These are phyloP conservation scores for Andricus curvator DNA, from an alignment of 2,888 invertebrate species.

Conservation along the genomic window DNA sequence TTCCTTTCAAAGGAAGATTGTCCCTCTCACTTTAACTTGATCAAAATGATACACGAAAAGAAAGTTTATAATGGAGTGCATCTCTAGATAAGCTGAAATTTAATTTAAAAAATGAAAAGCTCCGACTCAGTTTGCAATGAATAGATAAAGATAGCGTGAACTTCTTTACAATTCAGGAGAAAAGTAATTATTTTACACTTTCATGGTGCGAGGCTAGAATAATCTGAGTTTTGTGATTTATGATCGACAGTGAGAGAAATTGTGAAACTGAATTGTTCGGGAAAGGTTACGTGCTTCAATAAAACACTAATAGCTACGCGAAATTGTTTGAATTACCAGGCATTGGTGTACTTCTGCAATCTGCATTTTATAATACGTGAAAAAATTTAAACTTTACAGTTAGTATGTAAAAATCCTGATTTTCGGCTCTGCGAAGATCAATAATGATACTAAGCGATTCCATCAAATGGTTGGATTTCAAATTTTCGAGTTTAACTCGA, in stretches of 20 bases:
- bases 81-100: not conserved
- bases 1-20: not conserved
- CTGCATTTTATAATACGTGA: not conserved
- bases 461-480: conserved; percentile 14
- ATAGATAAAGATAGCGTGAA: not conserved
- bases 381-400: conserved; percentile 25
- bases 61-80: not conserved
- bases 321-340: conserved; percentile 28
- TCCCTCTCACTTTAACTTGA: not conserved
- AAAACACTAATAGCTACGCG: not conserved
- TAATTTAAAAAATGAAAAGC: not conserved
- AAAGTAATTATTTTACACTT: not conserved
- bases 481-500: not conserved
- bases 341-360: not conserved
- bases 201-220: not conserved
- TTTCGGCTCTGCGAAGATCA: not conserved
- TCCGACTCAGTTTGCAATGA: not conserved
- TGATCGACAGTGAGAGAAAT: not conserved
- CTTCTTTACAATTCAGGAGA: not conserved
- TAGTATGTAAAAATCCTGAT: not conserved
- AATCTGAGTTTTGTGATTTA: conserved; percentile 20
- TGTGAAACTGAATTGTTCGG: not conserved
- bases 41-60: not conserved
- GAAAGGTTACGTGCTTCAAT: conserved; percentile 11
- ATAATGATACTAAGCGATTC: conserved; percentile 1